Percentiles rank a stretch among this genome's conserved stretches.
Evolutionary conservation across 2,888 invertebrate species (phyloP).

Genomic region (Brenthis ino): DNA sequence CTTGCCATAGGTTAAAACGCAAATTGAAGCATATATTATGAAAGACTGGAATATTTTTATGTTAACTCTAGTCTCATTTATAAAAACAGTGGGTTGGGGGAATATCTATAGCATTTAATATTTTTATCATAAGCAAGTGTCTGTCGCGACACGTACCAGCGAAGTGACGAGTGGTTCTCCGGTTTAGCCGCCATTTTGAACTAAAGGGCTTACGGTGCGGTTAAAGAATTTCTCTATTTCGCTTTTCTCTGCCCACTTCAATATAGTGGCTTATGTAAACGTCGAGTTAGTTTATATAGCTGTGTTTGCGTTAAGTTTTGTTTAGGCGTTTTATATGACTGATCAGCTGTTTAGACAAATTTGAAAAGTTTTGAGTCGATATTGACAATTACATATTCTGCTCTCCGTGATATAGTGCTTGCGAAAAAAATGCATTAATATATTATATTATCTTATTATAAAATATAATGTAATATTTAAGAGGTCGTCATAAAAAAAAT

Average conservation of each 20-base stretch:
- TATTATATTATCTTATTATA: no score
- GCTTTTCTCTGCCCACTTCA: conserved; percentile 48
- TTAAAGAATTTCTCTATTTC: conserved; percentile 51
- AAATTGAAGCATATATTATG: conserved; percentile 4
- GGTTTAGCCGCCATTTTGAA: conserved; percentile 62
- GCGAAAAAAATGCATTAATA: no score
- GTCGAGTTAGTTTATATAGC: conserved; percentile 23
- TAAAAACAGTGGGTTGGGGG: conserved; percentile 29
- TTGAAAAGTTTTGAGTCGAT: background rate
- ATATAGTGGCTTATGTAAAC: conserved; percentile 42
- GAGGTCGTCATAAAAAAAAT: no score
- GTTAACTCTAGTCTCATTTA: conserved; percentile 16
- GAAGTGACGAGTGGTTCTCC: conserved; percentile 55
- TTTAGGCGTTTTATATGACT: background rate
- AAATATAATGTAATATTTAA: no score
- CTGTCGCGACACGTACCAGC: conserved; percentile 55
- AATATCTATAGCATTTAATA: conserved; percentile 40
- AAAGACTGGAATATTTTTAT: conserved; percentile 14
- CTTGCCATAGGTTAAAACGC: conserved; percentile 11
- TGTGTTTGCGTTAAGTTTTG: background rate
- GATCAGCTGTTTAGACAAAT: background rate
- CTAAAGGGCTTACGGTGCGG: conserved; percentile 53
- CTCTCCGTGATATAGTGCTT: no score
- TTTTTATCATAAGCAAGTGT: conserved; percentile 49
- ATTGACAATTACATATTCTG: no score